These are phyloP conservation scores for Mohoua ochrocephala DNA, from an alignment of 2,113 vertebrate species.

Conservation along the genomic window DNA sequence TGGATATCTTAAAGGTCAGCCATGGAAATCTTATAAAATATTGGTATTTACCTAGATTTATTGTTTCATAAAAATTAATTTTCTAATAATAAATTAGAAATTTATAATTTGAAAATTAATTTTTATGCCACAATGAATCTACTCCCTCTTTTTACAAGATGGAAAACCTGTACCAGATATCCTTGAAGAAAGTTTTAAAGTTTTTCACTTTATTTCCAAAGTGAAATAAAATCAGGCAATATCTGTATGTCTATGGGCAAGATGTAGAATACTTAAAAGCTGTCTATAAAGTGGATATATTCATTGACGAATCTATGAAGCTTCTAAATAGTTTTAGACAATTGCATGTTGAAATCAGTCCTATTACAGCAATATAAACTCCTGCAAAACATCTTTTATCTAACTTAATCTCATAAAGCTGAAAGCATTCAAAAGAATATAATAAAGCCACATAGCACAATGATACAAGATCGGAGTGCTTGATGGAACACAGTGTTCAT, in stretches of 20 bases:
- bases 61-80: neutral
- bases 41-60: neutral
- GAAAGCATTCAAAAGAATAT: neutral
- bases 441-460: neutral
- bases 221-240: neutral
- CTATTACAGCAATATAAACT: neutral
- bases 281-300: neutral
- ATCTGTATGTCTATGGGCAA: neutral
- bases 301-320: neutral
- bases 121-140: neutral
- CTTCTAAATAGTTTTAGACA: neutral
- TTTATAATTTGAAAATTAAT: neutral
- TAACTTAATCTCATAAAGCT: neutral
- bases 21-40: neutral
- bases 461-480: neutral
- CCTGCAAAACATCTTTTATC: neutral
- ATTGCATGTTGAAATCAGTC: neutral
- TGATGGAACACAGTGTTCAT: neutral
- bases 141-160: neutral
- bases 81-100: neutral
- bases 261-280: neutral
- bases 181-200: neutral
- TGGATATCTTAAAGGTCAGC: neutral
- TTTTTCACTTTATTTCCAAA: too few species aligned
- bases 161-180: neutral